A percentile compares a stretch with the other conserved stretches of the same genome.
Conservation (phyloP, 2,113 vertebrate species). For the Rostratula benghalensis region DNA sequence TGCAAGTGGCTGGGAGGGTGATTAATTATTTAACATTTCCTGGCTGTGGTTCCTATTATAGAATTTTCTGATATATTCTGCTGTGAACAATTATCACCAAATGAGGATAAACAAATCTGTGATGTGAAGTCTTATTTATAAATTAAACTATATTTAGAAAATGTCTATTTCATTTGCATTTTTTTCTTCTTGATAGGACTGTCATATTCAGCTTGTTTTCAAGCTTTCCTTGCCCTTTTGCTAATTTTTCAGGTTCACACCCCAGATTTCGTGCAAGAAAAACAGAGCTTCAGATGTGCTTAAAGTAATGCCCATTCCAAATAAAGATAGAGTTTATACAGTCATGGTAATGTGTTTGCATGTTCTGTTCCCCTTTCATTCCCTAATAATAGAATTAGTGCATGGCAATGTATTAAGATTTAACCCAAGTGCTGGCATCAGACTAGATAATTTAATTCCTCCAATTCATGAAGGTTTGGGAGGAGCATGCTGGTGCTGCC, state of each 20-base stretch:
- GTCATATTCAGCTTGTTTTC: slow-evolving; percentile 24
- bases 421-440: neutral
- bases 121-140: slow-evolving; percentile 72
- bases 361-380: neutral
- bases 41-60: slow-evolving; percentile 83
- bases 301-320: slow-evolving; percentile 31
- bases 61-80: slow-evolving; percentile 84
- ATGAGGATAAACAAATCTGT: slow-evolving; percentile 78
- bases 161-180: slow-evolving; percentile 45
- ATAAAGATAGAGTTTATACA: neutral
- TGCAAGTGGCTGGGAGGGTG: slow-evolving; percentile 78
- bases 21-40: slow-evolving; percentile 90
- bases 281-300: slow-evolving; percentile 2
- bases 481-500: neutral
- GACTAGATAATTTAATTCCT: neutral
- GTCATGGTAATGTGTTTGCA: neutral
- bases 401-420: neutral
- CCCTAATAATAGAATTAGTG: neutral
- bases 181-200: slow-evolving; percentile 17
- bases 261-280: neutral
- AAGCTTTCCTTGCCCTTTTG: slow-evolving; percentile 20
- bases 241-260: slow-evolving; percentile 21
- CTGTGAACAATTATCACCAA: slow-evolving; percentile 85
- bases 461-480: neutral
- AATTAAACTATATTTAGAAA: slow-evolving; percentile 67